These are phyloP conservation scores for Pogonomyrmex californicus DNA, from an alignment of 1,140 invertebrate genomes.

Conservation along the genomic window DNA sequence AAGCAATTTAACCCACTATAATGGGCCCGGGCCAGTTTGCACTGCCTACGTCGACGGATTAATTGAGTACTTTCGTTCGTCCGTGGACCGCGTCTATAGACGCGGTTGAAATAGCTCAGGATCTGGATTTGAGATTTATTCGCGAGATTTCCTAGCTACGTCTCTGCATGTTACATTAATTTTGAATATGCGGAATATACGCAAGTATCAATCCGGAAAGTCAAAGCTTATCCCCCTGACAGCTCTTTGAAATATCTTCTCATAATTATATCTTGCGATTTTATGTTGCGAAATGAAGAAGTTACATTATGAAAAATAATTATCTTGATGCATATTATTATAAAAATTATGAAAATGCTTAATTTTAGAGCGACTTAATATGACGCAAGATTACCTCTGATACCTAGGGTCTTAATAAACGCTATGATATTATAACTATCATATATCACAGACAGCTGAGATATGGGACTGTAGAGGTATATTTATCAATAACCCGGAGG, in stretches of 20 bases:
- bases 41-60: slow-evolving; percentile 61
- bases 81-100: not conserved
- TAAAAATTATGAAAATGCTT: not conserved
- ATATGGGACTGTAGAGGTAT: not conserved
- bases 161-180: not conserved
- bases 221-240: not conserved
- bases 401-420: not conserved
- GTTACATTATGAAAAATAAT: not conserved
- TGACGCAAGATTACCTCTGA: not conserved
- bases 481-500: slow-evolving; percentile 4
- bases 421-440: not conserved
- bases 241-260: not conserved
- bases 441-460: not conserved
- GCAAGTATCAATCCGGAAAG: not conserved
- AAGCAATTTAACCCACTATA: slow-evolving; percentile 71
- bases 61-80: slow-evolving; percentile 65
- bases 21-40: slow-evolving; percentile 56
- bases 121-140: slow-evolving; percentile 21
- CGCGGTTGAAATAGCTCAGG: slow-evolving; percentile 21
- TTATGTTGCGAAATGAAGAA: not conserved
- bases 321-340: not conserved
- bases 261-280: not conserved
- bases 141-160: not conserved
- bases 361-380: not conserved
- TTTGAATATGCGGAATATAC: not conserved